A percentile compares a stretch with the other conserved stretches of the same genome.
Conservation (phyloP, 2,113 vertebrate genomes). For the Prunella fulvescens region DNA sequence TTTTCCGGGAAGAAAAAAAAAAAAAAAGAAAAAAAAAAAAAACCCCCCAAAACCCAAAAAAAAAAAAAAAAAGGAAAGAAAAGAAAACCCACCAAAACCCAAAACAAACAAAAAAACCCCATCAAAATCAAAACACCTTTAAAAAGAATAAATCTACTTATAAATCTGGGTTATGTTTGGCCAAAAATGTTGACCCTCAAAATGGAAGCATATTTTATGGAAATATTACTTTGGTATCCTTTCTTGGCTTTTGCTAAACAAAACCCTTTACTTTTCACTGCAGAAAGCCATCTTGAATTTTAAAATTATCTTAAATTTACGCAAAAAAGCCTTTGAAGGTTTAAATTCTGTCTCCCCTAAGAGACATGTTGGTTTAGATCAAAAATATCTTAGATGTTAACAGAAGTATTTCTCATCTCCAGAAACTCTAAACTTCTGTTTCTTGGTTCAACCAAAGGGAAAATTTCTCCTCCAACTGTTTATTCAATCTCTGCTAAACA, state of each 20-base stretch:
- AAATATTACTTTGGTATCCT: not conserved
- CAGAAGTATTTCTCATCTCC: not conserved
- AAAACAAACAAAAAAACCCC: not conserved
- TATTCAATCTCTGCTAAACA: not conserved
- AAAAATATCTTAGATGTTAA: not conserved
- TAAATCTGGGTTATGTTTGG: not conserved
- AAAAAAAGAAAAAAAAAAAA: not conserved
- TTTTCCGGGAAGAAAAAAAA: not conserved
- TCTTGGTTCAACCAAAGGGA: not conserved
- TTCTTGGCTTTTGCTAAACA: not conserved
- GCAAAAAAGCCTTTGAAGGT: not conserved
- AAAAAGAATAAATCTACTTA: not conserved
- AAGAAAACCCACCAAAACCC: not conserved
- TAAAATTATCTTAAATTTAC: not conserved
- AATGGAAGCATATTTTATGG: not conserved
- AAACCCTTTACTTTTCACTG: not conserved
- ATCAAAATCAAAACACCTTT: not conserved
- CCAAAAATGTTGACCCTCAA: not conserved
- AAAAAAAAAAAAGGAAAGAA: not conserved
- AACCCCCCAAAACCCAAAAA: not conserved
- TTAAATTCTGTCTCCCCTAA: not conserved
- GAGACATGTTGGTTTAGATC: not conserved
- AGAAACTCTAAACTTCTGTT: not conserved
- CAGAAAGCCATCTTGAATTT: not conserved
- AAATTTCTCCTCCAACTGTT: not conserved